Evolutionary conservation across 2,888 invertebrate species (phyloP).

Genomic region (Temnothorax ravouxi): DNA sequence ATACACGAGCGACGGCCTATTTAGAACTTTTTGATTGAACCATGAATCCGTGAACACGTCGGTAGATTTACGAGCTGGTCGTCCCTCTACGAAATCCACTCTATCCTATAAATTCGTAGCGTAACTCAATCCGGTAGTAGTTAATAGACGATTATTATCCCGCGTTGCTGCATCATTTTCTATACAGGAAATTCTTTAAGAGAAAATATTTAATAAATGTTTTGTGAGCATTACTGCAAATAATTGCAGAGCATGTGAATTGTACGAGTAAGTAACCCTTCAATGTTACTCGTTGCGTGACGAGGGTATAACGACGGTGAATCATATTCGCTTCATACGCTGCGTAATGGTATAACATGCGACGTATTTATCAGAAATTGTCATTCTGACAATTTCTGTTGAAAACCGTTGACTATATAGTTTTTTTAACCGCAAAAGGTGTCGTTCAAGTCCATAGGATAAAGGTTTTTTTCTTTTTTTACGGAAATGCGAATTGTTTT

Average conservation of each 20-base stretch:
- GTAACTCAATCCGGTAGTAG: conserved; percentile 3
- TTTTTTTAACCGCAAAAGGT: background rate
- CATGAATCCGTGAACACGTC: conserved; percentile 40
- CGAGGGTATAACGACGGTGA: conserved; percentile 36
- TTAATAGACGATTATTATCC: conserved; percentile 30
- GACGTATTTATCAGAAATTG: background rate
- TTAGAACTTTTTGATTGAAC: conserved; percentile 55
- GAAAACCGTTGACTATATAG: background rate
- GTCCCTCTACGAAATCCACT: background rate
- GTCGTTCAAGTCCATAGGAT: background rate
- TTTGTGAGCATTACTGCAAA: background rate
- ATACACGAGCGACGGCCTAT: conserved; percentile 37
- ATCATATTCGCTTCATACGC: conserved; percentile 28
- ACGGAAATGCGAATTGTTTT: conserved; percentile 7
- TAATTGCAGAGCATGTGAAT: background rate
- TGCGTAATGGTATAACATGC: conserved; percentile 6
- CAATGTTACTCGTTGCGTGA: conserved; percentile 22
- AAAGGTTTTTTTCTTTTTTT: background rate
- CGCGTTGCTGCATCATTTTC: background rate
- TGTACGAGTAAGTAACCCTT: conserved; percentile 11
- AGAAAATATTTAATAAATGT: background rate
- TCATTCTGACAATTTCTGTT: background rate
- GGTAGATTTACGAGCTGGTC: conserved; percentile 35
- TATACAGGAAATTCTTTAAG: background rate
- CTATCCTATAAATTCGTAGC: conserved; percentile 22